Conservation (phyloP, 2,797 vertebrate species). For the Thalassophryne amazonica region DNA sequence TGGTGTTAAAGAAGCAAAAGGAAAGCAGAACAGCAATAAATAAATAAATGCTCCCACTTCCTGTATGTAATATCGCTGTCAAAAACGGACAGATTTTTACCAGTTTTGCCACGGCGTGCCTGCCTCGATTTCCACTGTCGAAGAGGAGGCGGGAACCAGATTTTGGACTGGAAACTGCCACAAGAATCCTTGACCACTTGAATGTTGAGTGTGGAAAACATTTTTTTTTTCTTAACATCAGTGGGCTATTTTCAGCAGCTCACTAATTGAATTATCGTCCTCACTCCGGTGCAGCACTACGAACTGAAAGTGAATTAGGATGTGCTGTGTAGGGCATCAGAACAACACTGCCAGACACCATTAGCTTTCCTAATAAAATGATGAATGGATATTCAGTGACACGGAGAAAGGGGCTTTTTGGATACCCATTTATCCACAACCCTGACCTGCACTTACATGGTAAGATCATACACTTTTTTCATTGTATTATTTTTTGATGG, state of each 20-base stretch:
- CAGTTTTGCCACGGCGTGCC: too few species aligned
- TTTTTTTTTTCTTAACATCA: constrained; percentile 30
- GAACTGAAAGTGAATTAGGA: constrained; percentile 24
- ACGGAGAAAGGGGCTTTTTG: constrained; percentile 26
- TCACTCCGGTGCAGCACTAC: constrained; percentile 19
- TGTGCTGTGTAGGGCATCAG: constrained; percentile 21
- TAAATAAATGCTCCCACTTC: too few species aligned
- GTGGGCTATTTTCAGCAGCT: constrained; percentile 38
- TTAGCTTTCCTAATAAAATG: constrained; percentile 45
- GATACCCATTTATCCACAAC: constrained; percentile 16
- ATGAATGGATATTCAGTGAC: constrained; percentile 51
- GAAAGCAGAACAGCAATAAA: too few species aligned
- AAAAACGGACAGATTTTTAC: too few species aligned
- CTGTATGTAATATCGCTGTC: too few species aligned
- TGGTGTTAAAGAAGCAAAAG: too few species aligned
- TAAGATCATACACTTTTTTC: constrained; percentile 31
- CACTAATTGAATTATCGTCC: constrained; percentile 32
- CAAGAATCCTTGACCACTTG: constrained; percentile 8
- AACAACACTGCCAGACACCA: constrained; percentile 26
- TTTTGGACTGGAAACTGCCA: too few species aligned
- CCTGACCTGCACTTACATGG: constrained; percentile 20
- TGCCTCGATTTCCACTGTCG: too few species aligned
- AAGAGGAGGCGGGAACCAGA: too few species aligned
- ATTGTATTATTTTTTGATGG: constrained; percentile 45
- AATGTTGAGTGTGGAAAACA: constrained; percentile 4